These are phyloP conservation scores for Chrysolina americana DNA, from an alignment of 2,888 invertebrate species.

Conservation along the genomic window DNA sequence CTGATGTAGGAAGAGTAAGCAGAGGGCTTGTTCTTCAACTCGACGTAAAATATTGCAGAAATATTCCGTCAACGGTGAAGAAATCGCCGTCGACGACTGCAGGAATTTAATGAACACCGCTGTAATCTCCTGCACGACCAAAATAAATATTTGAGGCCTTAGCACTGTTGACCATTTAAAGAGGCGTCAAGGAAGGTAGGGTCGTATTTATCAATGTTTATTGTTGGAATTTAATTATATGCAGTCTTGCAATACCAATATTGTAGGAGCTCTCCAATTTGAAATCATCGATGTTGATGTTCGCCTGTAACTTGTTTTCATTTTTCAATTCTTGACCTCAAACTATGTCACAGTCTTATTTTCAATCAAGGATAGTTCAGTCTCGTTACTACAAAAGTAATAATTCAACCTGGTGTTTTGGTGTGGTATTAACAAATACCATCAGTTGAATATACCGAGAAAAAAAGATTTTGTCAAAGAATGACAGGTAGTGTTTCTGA, in stretches of 20 bases:
- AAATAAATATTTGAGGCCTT: constrained; percentile 20
- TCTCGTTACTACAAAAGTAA: no score
- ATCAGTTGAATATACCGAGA: no score
- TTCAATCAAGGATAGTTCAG: no score
- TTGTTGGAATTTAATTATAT: neutral
- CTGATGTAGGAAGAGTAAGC: no score
- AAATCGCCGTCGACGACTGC: constrained; percentile 3
- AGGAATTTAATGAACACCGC: constrained; percentile 10
- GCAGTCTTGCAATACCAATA: neutral
- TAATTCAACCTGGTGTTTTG: no score
- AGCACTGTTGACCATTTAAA: constrained; percentile 10
- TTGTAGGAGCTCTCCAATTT: neutral
- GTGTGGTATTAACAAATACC: no score
- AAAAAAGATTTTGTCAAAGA: no score
- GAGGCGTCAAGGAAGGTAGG: neutral
- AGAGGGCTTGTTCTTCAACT: no score
- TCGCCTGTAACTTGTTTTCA: neutral
- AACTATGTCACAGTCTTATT: no score
- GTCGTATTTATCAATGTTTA: constrained; percentile 3
- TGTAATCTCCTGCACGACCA: neutral
- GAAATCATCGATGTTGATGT: neutral
- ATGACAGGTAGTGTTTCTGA: no score
- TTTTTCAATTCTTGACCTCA: no score
- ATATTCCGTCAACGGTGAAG: neutral
- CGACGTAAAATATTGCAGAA: no score